These are phyloP conservation scores for Nemoura dubitans DNA, from an alignment of 2,888 invertebrate genomes.

Conservation along the genomic window DNA sequence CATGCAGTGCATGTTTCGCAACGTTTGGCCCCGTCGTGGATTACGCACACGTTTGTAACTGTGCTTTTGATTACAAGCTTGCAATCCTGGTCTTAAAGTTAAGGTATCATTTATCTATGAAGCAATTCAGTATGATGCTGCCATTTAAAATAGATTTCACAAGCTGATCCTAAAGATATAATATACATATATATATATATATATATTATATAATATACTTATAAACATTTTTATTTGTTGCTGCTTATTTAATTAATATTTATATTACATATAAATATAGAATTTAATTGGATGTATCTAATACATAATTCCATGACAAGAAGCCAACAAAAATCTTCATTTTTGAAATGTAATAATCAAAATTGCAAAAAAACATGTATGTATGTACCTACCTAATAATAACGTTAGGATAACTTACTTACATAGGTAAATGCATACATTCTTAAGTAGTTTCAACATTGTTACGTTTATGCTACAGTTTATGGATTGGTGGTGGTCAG, in stretches of 20 bases:
- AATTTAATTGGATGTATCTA: neutral
- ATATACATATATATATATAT: too few species aligned
- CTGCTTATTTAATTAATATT: neutral
- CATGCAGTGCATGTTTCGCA: neutral
- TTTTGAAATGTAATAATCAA: neutral
- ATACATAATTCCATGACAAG: neutral
- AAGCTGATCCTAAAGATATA: neutral
- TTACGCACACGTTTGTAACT: neutral
- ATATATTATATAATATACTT: too few species aligned
- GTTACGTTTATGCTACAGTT: neutral
- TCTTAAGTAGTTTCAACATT: neutral
- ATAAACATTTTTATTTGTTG: neutral
- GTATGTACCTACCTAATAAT: too few species aligned
- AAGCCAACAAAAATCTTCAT: neutral
- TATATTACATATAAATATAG: neutral
- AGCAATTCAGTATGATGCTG: neutral
- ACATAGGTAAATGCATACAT: neutral
- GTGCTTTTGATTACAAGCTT: neutral
- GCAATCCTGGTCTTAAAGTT: neutral
- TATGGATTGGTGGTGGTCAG: neutral
- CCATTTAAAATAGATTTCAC: neutral
- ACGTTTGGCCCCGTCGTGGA: neutral
- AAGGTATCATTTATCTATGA: neutral
- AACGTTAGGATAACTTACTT: neutral
- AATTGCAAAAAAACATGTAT: neutral